Percentiles rank a stretch among this genome's conserved stretches.
Evolutionary conservation across 2,888 invertebrate genomes (phyloP).

Genomic region (Cenopis cana): DNA sequence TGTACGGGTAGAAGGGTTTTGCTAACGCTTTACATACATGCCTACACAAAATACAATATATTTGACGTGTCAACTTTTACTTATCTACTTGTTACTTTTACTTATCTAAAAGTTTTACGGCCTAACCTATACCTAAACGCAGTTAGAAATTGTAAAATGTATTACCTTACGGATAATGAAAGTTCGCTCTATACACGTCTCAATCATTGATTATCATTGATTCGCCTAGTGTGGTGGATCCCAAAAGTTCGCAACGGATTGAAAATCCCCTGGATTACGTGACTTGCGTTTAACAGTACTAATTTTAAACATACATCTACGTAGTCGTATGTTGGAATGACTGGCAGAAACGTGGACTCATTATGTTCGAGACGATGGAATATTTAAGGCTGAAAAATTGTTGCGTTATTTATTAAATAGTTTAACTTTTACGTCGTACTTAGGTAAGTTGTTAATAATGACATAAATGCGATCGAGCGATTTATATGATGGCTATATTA

Average conservation of each 20-base stretch:
- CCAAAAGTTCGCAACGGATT: conserved; percentile 42
- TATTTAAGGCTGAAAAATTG: conserved; percentile 20
- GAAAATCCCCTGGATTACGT: conserved; percentile 44
- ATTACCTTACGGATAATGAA: neutral
- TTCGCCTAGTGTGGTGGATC: conserved; percentile 32
- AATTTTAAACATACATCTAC: conserved; percentile 43
- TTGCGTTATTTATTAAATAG: conserved; percentile 6
- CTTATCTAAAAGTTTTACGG: too few relatives aligned
- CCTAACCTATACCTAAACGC: conserved; percentile 1
- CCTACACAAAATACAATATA: too few relatives aligned
- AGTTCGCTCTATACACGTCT: conserved; percentile 27
- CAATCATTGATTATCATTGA: conserved; percentile 38
- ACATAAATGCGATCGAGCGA: neutral
- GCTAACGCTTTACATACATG: too few relatives aligned
- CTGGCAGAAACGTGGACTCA: conserved; percentile 39
- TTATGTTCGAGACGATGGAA: conserved; percentile 34
- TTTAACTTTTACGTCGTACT: neutral
- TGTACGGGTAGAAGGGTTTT: too few relatives aligned
- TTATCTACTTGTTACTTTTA: too few relatives aligned
- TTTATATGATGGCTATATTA: neutral
- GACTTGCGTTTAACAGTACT: conserved; percentile 44
- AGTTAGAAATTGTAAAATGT: conserved; percentile 47
- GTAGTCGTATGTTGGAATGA: conserved; percentile 32
- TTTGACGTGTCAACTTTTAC: too few relatives aligned
- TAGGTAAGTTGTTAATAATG: neutral